phyloP scores from a whole-genome alignment of 1,140 invertebrate genomes.

The Daktulosphaira vitifoliae region DNA sequence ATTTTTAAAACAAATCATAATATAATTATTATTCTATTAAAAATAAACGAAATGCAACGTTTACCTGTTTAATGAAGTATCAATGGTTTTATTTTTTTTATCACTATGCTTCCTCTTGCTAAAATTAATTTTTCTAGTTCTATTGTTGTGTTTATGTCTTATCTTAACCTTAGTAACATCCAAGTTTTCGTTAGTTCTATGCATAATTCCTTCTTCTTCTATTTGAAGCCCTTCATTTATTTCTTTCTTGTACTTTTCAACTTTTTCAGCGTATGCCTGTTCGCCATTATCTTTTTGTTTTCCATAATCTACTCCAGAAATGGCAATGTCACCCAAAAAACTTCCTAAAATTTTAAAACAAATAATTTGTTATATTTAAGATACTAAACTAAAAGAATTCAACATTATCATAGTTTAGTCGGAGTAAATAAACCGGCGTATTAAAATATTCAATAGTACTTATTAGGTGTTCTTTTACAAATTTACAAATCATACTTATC shows the following conservation, averaged over 20 bases:
- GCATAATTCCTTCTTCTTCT: slow-evolving; percentile 62
- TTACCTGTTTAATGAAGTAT: slow-evolving; percentile 36
- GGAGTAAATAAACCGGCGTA: no score
- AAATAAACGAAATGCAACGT: no score
- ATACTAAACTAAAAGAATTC: no score
- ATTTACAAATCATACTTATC: no score
- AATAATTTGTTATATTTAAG: no score
- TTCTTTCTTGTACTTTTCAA: slow-evolving; percentile 68
- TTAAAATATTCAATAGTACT: no score
- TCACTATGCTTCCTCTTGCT: slow-evolving; percentile 1
- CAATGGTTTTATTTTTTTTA: slow-evolving; percentile 37
- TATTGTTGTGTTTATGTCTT: slow-evolving; percentile 15
- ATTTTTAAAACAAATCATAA: no score
- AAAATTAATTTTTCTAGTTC: slow-evolving; percentile 2
- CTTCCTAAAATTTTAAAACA: slow-evolving; percentile 32
- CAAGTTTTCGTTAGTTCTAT: slow-evolving; percentile 30
- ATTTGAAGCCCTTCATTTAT: slow-evolving; percentile 69
- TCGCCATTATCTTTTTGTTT: slow-evolving; percentile 29
- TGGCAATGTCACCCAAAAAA: slow-evolving; percentile 39
- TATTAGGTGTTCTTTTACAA: no score
- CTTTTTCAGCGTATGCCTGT: slow-evolving; percentile 49
- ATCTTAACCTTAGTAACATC: slow-evolving; percentile 16
- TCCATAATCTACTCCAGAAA: slow-evolving; percentile 37
- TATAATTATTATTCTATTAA: no score
- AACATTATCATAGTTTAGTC: no score